Evolutionary conservation across 1,140 invertebrate genomes (phyloP), one percentile per base, ranked within the genome.

Genomic region (Chrysoperla carnea): DNA sequence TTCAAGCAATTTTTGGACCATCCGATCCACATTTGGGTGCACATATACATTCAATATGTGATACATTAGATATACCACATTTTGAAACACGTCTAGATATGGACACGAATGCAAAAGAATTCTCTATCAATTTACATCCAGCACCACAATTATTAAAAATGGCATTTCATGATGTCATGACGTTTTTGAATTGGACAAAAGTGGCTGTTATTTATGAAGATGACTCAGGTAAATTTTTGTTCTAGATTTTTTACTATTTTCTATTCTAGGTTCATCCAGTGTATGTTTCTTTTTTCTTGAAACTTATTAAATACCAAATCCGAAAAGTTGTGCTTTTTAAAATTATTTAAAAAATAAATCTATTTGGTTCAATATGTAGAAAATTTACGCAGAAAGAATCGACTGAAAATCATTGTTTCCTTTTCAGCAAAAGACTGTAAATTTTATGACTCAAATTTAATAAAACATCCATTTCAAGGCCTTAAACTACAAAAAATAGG

Each of bases 201-300:
- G 85, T 93, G 48, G 89, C 87, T 1, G 83, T 96, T 44, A 76
- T 96, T 29, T 94, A 94, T 55, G 90, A 96, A 61, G 84, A 91
- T 53, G 78, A 84, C 59, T 77, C 79, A 48, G 81, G 83, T 84
- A 57, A 67, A 65, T 63, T 37, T 29, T n/a, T n/a, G n/a, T 14
- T 28, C 6, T 38, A 11, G 11, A 37, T 14, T 11, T 12, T 5
- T 37, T n/a, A n/a, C n/a, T n/a, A n/a, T n/a, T n/a, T n/a, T n/a
- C n/a, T n/a, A n/a, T n/a, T n/a, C n/a, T n/a, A n/a, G n/a, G n/a
- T n/a, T n/a, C n/a, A n/a, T n/a, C n/a, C n/a, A n/a, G n/a, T n/a
- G n/a, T n/a, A n/a, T n/a, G n/a, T n/a, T n/a, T n/a, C n/a, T n/a
- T n/a, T n/a, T n/a, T n/a, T n/a, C n/a, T n/a, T n/a, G n/a, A n/a